Percentiles rank a stretch among this genome's conserved stretches.
Evolutionary conservation across 2,797 vertebrate genomes (phyloP).

Genomic region (Sardinella longiceps): DNA sequence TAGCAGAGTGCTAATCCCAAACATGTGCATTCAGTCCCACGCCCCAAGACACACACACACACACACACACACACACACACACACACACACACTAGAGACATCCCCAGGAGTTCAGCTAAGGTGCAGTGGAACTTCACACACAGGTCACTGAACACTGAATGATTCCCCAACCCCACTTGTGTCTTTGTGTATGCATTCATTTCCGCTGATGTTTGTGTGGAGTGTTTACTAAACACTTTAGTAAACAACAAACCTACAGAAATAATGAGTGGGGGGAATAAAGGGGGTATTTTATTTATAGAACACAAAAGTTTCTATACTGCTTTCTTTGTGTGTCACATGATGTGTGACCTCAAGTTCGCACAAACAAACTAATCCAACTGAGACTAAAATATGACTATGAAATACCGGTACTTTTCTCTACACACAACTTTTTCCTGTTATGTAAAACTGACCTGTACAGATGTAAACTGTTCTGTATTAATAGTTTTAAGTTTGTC

Average conservation of each 20-base stretch:
- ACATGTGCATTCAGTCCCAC: slow-evolving; percentile 33
- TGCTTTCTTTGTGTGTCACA: background rate
- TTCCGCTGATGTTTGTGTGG: background rate
- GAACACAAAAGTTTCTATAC: background rate
- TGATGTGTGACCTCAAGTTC: background rate
- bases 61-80: slow-evolving; percentile 13
- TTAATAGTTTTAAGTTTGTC: too few relatives aligned
- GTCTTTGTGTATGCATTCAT: background rate
- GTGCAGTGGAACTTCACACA: background rate
- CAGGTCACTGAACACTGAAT: slow-evolving; percentile 5
- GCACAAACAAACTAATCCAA: background rate
- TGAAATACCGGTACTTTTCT: background rate
- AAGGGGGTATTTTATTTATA: background rate
- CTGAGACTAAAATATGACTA: background rate
- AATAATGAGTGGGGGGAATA: background rate
- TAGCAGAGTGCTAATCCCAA: slow-evolving; percentile 33
- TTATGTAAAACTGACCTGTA: background rate
- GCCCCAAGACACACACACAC: background rate
- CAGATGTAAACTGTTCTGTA: too few relatives aligned
- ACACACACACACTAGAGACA: background rate
- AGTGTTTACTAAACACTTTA: slow-evolving; percentile 12
- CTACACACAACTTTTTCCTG: background rate
- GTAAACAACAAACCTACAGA: background rate
- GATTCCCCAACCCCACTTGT: background rate
- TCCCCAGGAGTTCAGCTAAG: background rate